Percentiles rank a stretch among this genome's conserved stretches.
Evolutionary conservation across 1,140 invertebrate genomes (phyloP).

Genomic region (Penaeus indicus): DNA sequence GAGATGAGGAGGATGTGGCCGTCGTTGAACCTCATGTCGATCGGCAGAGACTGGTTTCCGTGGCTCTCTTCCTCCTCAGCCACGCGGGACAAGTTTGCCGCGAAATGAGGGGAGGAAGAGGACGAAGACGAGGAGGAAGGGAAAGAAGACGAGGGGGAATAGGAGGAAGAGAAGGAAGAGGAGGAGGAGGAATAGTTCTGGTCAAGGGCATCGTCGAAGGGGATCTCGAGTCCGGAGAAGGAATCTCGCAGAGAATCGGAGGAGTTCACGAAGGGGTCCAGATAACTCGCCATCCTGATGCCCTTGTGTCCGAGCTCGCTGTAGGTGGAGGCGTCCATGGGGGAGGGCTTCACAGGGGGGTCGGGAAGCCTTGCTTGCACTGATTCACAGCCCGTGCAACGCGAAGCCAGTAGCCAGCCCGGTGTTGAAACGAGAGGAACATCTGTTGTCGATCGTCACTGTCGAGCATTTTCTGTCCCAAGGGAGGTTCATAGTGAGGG

Average conservation of each 20-base stretch:
- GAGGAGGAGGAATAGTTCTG: not conserved
- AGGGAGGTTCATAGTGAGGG: no score
- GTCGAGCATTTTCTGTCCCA: no score
- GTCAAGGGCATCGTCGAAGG: not conserved
- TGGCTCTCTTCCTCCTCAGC: not conserved
- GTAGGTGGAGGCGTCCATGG: no score
- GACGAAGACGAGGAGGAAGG: not conserved
- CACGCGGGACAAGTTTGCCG: not conserved
- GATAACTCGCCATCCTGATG: no score
- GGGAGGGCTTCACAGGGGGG: no score
- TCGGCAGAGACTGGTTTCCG: constrained; percentile 71
- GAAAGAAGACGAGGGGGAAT: not conserved
- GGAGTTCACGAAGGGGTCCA: no score
- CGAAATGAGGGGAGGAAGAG: not conserved
- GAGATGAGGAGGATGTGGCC: constrained; percentile 83
- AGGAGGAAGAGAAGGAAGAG: not conserved
- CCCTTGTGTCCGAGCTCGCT: no score
- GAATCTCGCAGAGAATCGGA: not conserved
- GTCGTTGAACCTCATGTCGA: constrained; percentile 85
- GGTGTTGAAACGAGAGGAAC: no score
- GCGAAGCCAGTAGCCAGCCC: no score
- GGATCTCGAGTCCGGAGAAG: not conserved
- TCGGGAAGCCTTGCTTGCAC: no score
- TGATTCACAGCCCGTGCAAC: no score
- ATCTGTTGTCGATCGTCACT: no score